phyloP scores from a whole-genome alignment of 2,888 invertebrate species.

The Chymomyza procnemis region DNA sequence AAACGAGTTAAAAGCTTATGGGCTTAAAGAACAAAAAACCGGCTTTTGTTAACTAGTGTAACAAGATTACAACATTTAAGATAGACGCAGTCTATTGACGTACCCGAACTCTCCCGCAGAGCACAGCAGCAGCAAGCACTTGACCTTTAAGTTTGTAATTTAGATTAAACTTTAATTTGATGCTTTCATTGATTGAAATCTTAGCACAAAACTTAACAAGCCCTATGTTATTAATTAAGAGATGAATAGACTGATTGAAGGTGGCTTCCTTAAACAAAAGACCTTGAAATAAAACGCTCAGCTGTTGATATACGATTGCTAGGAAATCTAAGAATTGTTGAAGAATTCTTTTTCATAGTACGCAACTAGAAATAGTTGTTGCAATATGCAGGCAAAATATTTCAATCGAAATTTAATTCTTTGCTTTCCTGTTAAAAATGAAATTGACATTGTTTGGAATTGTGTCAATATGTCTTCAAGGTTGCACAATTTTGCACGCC shows the following conservation, averaged over 20 bases:
- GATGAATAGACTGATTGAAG: no score
- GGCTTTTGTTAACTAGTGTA: no score
- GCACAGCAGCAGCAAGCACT: background rate
- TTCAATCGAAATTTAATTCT: constrained; percentile 16
- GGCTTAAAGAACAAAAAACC: no score
- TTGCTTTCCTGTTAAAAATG: background rate
- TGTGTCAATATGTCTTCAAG: constrained; percentile 48
- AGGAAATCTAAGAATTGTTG: background rate
- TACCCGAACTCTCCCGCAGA: background rate
- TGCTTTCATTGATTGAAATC: background rate
- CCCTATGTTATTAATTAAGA: no score
- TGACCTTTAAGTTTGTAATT: background rate
- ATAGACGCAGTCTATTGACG: background rate
- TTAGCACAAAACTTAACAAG: no score
- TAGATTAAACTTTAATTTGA: background rate
- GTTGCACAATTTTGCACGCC: constrained; percentile 52
- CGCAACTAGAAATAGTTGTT: background rate
- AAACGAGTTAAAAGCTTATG: no score
- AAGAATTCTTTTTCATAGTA: background rate
- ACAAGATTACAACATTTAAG: no score
- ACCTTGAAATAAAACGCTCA: background rate
- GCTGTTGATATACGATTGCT: background rate
- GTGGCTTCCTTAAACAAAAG: background rate
- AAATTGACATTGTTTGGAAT: constrained; percentile 1
- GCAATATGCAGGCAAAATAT: background rate